These are phyloP conservation scores for Saccopteryx leptura DNA, from an alignment of 2,113 vertebrate genomes.

Conservation along the genomic window DNA sequence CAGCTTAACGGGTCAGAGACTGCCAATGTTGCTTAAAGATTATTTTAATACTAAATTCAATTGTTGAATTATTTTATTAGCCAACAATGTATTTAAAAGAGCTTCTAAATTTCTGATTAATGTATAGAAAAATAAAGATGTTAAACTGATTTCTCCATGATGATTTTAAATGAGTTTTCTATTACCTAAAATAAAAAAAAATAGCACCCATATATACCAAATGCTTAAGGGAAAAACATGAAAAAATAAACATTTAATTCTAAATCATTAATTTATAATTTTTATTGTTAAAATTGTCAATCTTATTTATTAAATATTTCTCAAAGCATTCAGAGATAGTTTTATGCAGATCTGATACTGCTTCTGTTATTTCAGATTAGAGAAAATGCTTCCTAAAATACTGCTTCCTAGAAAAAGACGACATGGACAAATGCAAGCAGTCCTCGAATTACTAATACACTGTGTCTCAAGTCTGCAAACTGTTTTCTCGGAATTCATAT, in stretches of 20 bases:
- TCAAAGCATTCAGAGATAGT: constrained; percentile 27
- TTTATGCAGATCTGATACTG: neutral
- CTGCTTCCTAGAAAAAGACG: constrained; percentile 37
- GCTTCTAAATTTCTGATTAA: constrained; percentile 9
- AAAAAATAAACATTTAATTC: constrained; percentile 18
- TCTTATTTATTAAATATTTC: constrained; percentile 60
- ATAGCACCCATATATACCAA: neutral
- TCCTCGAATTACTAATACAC: neutral
- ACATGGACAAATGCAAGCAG: neutral
- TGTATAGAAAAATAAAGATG: constrained; percentile 12
- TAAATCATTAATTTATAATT: constrained; percentile 38
- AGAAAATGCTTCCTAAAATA: constrained; percentile 55
- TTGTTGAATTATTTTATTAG: constrained; percentile 24
- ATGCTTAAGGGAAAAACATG: constrained; percentile 33
- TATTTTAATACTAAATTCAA: constrained; percentile 56
- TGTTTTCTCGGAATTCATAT: constrained; percentile 59
- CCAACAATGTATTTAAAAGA: constrained; percentile 58
- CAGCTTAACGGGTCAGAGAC: neutral
- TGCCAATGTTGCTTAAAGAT: neutral
- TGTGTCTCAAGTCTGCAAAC: neutral
- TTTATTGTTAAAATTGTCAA: constrained; percentile 19
- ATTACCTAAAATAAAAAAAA: neutral
- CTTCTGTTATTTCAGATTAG: constrained; percentile 16
- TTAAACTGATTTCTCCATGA: constrained; percentile 5
- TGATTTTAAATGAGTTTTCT: constrained; percentile 29